Conservation (phyloP, 2,797 vertebrate species). For the Enteromius thamalakanensis region DNA sequence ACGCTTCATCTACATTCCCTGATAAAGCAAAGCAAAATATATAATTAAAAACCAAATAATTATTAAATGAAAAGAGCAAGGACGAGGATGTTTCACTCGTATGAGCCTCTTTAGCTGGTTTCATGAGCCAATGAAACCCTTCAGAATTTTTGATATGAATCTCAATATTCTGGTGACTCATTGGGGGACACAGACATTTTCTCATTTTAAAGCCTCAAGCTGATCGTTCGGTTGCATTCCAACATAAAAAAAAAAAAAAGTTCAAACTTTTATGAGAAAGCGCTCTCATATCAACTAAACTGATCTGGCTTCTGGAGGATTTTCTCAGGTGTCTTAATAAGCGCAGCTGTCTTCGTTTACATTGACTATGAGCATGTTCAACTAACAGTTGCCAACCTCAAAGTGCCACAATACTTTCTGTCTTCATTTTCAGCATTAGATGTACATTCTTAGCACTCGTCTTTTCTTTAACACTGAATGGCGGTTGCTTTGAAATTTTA, state of each 20-base stretch:
- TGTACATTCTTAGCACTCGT: not conserved
- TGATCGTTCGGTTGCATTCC: not conserved
- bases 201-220: conserved; percentile 1
- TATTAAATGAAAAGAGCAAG: not conserved
- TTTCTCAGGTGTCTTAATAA: not conserved
- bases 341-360: not conserved
- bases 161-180: conserved; percentile 11
- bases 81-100: not conserved
- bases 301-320: not conserved
- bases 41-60: not conserved
- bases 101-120: not conserved
- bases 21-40: not conserved
- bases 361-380: not conserved
- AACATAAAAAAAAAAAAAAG: not conserved
- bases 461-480: not conserved
- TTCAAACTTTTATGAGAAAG: not conserved
- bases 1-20: not conserved
- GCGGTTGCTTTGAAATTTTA: not conserved
- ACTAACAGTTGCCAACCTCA: not conserved
- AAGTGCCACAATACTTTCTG: not conserved
- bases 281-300: not conserved
- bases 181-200: not conserved
- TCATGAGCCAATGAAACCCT: not conserved
- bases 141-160: conserved; percentile 5
- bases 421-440: not conserved